phyloP scores from a whole-genome alignment of 1,140 invertebrate genomes.

The Brachionus rotundiformis region DNA sequence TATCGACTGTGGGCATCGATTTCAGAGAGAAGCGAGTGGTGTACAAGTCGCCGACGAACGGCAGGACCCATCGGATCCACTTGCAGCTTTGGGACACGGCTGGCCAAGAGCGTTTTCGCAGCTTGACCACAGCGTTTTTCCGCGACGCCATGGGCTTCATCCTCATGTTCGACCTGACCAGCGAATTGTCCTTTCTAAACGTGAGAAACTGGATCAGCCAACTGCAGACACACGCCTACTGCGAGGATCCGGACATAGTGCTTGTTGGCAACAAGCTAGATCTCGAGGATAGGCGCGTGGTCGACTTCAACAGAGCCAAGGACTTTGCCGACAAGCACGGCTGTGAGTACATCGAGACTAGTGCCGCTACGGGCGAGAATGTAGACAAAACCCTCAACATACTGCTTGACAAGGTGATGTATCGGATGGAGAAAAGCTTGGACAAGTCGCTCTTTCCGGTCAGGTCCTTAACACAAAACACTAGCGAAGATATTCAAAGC shows the following conservation, averaged over 20 bases:
- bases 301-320: conserved; percentile 77
- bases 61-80: conserved; percentile 39
- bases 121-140: conserved; percentile 93
- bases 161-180: conserved; percentile 90
- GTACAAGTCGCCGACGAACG: conserved; percentile 44
- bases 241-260: conserved; percentile 90
- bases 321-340: conserved; percentile 81
- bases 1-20: conserved; percentile 95
- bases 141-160: conserved; percentile 98
- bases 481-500: conserved; percentile 60
- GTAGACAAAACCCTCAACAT: conserved; percentile 79
- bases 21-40: conserved; percentile 81
- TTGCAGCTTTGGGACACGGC: conserved; percentile 51
- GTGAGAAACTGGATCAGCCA: conserved; percentile 94
- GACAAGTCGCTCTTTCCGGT: conserved; percentile 51
- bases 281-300: conserved; percentile 75
- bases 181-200: conserved; percentile 90
- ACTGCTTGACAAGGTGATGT: conserved; percentile 83
- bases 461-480: conserved; percentile 57
- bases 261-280: conserved; percentile 92
- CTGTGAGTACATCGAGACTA: conserved; percentile 84
- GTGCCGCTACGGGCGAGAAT: conserved; percentile 85
- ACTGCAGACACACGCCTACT: conserved; percentile 86
- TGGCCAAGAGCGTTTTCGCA: conserved; percentile 73
- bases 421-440: conserved; percentile 70